A percentile compares a stretch with the other conserved stretches of the same genome.
phyloP scores from a whole-genome alignment of 1,140 invertebrate genomes.

The Portunus trituberculatus region DNA sequence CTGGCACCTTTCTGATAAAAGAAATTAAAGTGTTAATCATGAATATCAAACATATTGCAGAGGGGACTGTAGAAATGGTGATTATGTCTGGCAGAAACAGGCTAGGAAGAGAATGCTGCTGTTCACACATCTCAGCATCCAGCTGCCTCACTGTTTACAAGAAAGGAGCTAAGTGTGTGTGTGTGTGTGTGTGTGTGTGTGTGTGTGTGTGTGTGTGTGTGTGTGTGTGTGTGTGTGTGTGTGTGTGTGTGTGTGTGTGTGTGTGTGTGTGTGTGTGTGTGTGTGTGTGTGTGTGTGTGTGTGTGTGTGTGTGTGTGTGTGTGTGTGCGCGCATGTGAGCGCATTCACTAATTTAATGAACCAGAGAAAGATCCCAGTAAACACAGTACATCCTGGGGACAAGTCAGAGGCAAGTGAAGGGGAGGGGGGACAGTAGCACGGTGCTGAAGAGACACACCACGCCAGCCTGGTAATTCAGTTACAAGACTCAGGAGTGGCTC shows the following conservation, averaged over 20 bases:
- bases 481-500: not conserved
- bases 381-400: not conserved
- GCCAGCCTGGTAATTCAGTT: not conserved
- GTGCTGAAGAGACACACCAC: not conserved
- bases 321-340: constrained; percentile 22
- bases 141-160: no score
- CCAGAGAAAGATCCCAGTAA: not conserved
- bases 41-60: no score
- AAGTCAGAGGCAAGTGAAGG: not conserved
- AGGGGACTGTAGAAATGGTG: no score
- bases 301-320: constrained; percentile 46
- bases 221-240: constrained; percentile 36
- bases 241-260: constrained; percentile 46
- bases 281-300: constrained; percentile 45
- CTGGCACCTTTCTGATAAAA: no score
- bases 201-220: constrained; percentile 49
- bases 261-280: constrained; percentile 45
- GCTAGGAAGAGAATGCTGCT: no score
- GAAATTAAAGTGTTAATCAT: no score
- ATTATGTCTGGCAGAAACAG: no score
- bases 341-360: not conserved
- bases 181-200: constrained; percentile 44
- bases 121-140: no score
- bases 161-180: no score
- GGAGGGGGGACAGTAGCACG: not conserved